Percentiles rank a stretch among this genome's conserved stretches.
Evolutionary conservation across 2,888 invertebrate genomes (phyloP).

Genomic region (Melanophora roralis): DNA sequence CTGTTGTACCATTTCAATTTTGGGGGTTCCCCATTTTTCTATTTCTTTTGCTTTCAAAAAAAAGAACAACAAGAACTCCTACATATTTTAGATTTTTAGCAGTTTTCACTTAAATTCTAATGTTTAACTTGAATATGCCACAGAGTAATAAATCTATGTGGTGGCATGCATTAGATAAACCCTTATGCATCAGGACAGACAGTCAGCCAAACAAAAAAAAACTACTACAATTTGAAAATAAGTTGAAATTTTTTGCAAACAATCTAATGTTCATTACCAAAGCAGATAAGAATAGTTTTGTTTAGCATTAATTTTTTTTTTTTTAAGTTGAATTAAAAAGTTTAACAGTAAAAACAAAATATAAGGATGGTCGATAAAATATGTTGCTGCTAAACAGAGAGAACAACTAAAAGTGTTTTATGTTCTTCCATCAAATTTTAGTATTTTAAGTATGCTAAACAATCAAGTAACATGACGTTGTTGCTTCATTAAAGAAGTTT

Average conservation of each 20-base stretch:
- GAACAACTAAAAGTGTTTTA: not conserved
- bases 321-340: slow-evolving; percentile 27
- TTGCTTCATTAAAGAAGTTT: slow-evolving; percentile 13
- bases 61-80: not conserved
- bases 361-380: not conserved
- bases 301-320: slow-evolving; percentile 13
- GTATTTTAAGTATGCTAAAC: slow-evolving; percentile 24
- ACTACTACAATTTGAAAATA: slow-evolving; percentile 8
- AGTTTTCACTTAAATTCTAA: slow-evolving; percentile 37
- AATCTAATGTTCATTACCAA: slow-evolving; percentile 34
- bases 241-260: not conserved
- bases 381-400: slow-evolving; percentile 24
- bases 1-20: not conserved
- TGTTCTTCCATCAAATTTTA: not conserved
- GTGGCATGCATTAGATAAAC: slow-evolving; percentile 28
- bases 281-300: slow-evolving; percentile 17
- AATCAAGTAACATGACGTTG: slow-evolving; percentile 35
- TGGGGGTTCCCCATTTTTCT: no score
- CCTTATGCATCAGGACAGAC: not conserved
- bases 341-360: not conserved
- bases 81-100: slow-evolving; percentile 23
- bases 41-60: no score
- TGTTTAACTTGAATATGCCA: slow-evolving; percentile 43
- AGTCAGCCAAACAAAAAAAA: not conserved
- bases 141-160: slow-evolving; percentile 58